Evolutionary conservation across 1,140 invertebrate genomes (phyloP).

Genomic region (Heliconius congener): DNA sequence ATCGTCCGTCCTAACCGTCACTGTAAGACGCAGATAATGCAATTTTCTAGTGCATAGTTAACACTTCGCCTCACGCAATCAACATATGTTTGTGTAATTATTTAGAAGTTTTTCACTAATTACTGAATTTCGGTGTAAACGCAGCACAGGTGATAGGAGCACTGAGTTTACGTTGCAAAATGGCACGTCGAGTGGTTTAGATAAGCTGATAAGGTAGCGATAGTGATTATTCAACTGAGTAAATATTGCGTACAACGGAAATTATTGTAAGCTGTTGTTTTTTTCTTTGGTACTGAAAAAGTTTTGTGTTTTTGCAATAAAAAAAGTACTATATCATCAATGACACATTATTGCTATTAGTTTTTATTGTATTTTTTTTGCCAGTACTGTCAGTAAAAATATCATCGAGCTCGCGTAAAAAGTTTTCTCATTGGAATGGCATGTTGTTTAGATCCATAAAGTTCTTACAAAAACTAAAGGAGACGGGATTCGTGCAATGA

Average conservation of each 20-base stretch:
- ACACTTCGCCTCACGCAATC: slow-evolving; percentile 47
- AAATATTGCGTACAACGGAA: slow-evolving; percentile 34
- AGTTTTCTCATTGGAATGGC: background rate
- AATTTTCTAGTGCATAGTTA: slow-evolving; percentile 50
- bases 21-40: slow-evolving; percentile 40
- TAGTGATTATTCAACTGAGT: slow-evolving; percentile 45
- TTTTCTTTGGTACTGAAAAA: background rate
- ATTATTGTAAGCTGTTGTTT: background rate
- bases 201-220: slow-evolving; percentile 76
- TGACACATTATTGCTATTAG: background rate
- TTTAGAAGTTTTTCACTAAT: background rate
- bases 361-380: background rate
- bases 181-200: slow-evolving; percentile 66
- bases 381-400: background rate
- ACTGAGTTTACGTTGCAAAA: slow-evolving; percentile 57
- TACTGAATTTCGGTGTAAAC: slow-evolving; percentile 49
- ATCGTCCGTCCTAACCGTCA: slow-evolving; percentile 32
- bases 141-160: slow-evolving; percentile 50
- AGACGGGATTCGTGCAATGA: slow-evolving; percentile 25
- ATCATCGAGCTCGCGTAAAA: background rate
- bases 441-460: slow-evolving; percentile 3
- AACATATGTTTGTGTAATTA: background rate
- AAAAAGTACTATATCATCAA: slow-evolving; percentile 4
- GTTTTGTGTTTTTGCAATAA: background rate
- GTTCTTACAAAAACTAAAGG: slow-evolving; percentile 16